A percentile compares a stretch with the other conserved stretches of the same genome.
Evolutionary conservation across 1,140 invertebrate species (phyloP).

Genomic region (Dendrolimus kikuchii): DNA sequence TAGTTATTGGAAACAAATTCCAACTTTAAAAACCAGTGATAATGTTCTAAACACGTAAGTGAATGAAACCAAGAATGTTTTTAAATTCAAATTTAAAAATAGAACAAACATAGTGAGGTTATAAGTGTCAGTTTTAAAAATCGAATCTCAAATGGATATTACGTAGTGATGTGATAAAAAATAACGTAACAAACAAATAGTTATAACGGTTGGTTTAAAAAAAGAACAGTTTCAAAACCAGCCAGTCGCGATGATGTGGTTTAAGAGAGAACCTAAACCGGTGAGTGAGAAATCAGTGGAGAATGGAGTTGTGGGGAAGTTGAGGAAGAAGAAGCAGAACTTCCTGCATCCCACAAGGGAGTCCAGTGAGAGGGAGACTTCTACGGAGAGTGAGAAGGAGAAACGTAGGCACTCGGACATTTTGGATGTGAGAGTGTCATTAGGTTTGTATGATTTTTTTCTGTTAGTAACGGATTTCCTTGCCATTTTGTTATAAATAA

Average conservation of each 20-base stretch:
- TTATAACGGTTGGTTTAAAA: background rate
- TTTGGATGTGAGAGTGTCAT: constrained; percentile 56
- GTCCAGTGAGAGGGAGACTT: constrained; percentile 62
- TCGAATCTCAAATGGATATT: no score
- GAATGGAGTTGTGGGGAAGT: constrained; percentile 45
- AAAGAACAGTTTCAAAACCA: no score
- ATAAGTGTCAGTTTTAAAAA: no score
- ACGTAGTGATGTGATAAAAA: background rate
- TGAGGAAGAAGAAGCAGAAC: constrained; percentile 49
- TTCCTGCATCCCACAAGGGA: constrained; percentile 52
- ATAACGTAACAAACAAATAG: background rate
- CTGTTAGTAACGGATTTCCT: constrained; percentile 13
- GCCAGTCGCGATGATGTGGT: constrained; percentile 52
- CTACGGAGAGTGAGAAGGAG: constrained; percentile 60
- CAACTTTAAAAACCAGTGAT: no score
- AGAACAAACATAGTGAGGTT: no score
- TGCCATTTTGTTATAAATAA: constrained; percentile 16
- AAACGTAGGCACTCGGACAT: constrained; percentile 60
- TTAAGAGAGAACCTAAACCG: constrained; percentile 56
- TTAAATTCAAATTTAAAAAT: no score
- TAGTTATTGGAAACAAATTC: no score
- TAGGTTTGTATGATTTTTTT: constrained; percentile 42
- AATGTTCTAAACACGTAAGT: no score
- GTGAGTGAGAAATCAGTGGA: constrained; percentile 42
- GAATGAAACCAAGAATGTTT: no score